Base-by-base conservation (phyloP, 2,888 invertebrate genomes). In the Eupithecia vulgata region DNA sequence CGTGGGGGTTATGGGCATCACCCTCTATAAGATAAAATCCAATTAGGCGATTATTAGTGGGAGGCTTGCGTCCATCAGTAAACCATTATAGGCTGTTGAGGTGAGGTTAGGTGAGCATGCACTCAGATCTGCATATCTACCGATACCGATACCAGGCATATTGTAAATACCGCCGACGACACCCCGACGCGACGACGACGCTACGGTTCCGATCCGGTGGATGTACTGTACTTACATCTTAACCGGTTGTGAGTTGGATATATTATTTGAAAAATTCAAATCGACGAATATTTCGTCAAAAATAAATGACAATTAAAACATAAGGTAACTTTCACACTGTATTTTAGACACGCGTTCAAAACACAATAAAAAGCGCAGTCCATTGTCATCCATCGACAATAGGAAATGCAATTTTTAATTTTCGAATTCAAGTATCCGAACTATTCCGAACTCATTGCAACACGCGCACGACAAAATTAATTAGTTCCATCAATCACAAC, bases 401-500 rank as follows among this genome's bases (percentile, higher is more conserved):
- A 75, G 84, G 80, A 75, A 65, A 80, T 81, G 84, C 84, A 82
- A 84, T 84, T 90, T 88, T 88, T 82, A 85, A 90, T 88, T 90
- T 87, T 74, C 67, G 78, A 86, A 89, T 91, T 92, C 90, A 87
- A 93, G 91, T 91, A 86, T 85, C 86, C 81, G 79, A 84, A 83
- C 87, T 84, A 84, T 85, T 85, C 86, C 81, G 79, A 84, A 83
- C 87, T 84, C 84, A 85, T 85, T 86, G 82, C 86, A 84, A 88
- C 87, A 87, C 85, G 87, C 86, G 87, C 84, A 87, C 88, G 84
- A 91, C 89, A 84, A 92, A 93, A 94, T 94, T 94, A 94, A 94
- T 94, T 94, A 94, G 94, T 93, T 92, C 87, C 93, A 94, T 94
- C 94, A 91, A 93, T 94, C 94, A 93, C 83, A 80, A 79, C 79